Evolutionary conservation across 2,797 vertebrate species (phyloP).

Genomic region (Cirrhinus mrigala): DNA sequence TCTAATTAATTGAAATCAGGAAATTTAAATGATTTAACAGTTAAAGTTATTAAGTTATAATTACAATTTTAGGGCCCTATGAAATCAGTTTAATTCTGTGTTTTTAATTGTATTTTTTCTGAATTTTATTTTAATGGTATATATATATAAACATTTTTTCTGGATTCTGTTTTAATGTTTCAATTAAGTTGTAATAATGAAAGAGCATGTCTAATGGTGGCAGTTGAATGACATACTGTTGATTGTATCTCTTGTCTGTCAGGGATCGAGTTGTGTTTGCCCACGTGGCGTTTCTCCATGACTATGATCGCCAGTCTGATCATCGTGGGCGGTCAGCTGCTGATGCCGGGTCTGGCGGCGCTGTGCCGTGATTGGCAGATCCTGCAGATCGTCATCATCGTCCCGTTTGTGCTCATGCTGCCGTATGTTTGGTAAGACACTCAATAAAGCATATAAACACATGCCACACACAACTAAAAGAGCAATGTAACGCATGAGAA

Average conservation of each 20-base stretch:
- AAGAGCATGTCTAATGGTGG: not conserved
- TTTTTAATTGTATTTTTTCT: too few relatives aligned
- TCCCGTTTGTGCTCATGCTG: slow-evolving; percentile 94
- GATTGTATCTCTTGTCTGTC: not conserved
- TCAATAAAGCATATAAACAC: not conserved
- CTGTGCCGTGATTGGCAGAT: slow-evolving; percentile 96
- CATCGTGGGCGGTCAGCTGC: slow-evolving; percentile 91
- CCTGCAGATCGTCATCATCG: slow-evolving; percentile 94
- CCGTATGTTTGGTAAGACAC: slow-evolving; percentile 90
- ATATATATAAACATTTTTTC: too few relatives aligned
- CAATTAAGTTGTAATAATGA: not conserved
- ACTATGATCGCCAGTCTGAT: slow-evolving; percentile 97
- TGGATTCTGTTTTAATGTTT: too few relatives aligned
- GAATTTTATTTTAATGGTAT: too few relatives aligned
- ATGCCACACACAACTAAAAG: not conserved
- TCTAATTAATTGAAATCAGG: too few relatives aligned
- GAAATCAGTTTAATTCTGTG: too few relatives aligned
- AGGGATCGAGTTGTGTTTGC: slow-evolving; percentile 97
- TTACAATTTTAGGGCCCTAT: too few relatives aligned
- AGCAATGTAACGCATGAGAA: not conserved
- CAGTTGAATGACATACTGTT: not conserved
- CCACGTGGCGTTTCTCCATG: slow-evolving; percentile 92
- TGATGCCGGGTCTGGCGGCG: slow-evolving; percentile 94
- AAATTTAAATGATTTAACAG: too few relatives aligned
- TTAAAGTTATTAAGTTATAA: too few relatives aligned